Evolutionary conservation across 2,113 vertebrate species (phyloP).

Genomic region (pig (Sus scrofa)): DNA sequence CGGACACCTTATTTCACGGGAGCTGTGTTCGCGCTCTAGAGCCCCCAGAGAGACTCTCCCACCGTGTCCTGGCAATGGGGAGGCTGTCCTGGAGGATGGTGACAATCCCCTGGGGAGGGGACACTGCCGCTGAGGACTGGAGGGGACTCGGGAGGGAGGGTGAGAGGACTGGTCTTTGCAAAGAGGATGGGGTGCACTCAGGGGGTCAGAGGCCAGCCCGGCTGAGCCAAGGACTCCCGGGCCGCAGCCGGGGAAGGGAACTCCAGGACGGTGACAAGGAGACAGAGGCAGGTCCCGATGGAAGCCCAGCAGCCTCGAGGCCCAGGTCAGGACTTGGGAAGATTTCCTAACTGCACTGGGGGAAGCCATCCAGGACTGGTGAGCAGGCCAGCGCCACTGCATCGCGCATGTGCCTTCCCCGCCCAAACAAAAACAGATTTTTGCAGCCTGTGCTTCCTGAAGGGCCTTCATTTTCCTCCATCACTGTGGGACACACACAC

Average conservation of each 20-base stretch:
- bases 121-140: background rate
- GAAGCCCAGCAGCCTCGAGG: rapidly evolving
- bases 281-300: rapidly evolving
- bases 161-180: background rate
- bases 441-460: background rate
- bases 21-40: rapidly evolving
- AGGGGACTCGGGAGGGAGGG: background rate
- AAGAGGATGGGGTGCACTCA: background rate
- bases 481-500: background rate
- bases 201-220: background rate
- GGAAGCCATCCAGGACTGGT: background rate
- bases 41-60: background rate
- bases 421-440: background rate
- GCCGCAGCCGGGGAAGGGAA: rapidly evolving
- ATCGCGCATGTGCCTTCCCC: rapidly evolving
- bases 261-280: background rate
- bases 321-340: background rate
- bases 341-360: background rate
- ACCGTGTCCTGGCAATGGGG: rapidly evolving
- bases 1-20: rapidly evolving
- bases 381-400: background rate
- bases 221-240: rapidly evolving
- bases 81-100: rapidly evolving
- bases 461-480: background rate
- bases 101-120: background rate